A percentile compares a stretch with the other conserved stretches of the same genome.
Evolutionary conservation across 2,797 vertebrate species (phyloP).

Genomic region (Sebastes taczanowskii): DNA sequence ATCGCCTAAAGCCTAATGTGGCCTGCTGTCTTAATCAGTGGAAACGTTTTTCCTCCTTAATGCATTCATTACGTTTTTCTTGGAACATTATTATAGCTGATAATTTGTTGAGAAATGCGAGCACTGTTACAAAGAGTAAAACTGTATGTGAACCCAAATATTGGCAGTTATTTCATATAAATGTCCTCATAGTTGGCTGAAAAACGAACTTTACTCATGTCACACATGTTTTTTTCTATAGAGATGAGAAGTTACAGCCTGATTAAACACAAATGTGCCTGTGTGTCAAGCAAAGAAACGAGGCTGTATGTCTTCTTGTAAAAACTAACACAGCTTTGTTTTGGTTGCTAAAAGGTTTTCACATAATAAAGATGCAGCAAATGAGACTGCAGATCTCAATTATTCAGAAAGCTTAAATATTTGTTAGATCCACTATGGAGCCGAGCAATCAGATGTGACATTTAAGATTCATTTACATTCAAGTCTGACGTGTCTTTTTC

Average conservation of each 20-base stretch:
- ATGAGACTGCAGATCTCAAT: not conserved
- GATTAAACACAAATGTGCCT: not conserved
- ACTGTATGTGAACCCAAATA: not conserved
- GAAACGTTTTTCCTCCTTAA: not conserved
- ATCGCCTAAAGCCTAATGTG: not conserved
- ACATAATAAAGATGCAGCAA: not conserved
- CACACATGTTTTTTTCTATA: not conserved
- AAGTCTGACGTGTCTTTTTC: not conserved
- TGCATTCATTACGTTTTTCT: not conserved
- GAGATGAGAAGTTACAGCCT: not conserved
- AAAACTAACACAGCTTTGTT: not conserved
- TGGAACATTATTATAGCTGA: not conserved
- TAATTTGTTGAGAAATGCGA: not conserved
- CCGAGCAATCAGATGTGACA: conserved; percentile 29
- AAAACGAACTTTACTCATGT: not conserved
- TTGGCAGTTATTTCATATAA: not conserved
- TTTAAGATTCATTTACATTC: conserved; percentile 32
- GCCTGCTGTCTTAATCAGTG: not conserved
- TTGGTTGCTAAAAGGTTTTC: not conserved
- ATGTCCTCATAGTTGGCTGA: not conserved
- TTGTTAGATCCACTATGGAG: not conserved
- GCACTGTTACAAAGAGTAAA: not conserved
- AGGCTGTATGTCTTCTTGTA: not conserved
- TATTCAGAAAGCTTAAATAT: not conserved
- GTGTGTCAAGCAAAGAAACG: not conserved